These are phyloP conservation scores for Acanthochromis polyacanthus DNA, from an alignment of 2,113 vertebrate genomes.

Conservation along the genomic window DNA sequence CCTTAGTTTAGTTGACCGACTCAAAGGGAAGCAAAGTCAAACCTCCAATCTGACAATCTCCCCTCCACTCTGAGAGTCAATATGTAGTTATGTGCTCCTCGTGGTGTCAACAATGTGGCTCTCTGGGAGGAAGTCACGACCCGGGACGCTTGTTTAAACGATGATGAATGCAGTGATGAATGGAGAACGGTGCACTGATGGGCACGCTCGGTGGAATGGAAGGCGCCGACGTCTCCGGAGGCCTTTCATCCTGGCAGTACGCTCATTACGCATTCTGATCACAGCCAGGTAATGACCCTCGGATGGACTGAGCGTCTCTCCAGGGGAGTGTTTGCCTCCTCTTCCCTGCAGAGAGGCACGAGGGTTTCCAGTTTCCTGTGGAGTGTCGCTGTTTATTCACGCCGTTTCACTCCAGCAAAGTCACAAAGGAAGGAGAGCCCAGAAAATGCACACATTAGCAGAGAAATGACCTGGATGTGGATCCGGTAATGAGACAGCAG, in stretches of 20 bases:
- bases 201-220: slow-evolving; percentile 28
- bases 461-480: not conserved
- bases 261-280: slow-evolving; percentile 71
- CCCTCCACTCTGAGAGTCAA: slow-evolving; percentile 56
- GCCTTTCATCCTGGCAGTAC: slow-evolving; percentile 58
- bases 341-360: slow-evolving; percentile 33
- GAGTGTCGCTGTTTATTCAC: slow-evolving; percentile 63
- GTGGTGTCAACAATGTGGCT: slow-evolving; percentile 56
- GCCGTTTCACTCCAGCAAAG: slow-evolving; percentile 37
- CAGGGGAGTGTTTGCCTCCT: slow-evolving; percentile 6
- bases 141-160: slow-evolving; percentile 61
- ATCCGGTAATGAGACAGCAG: slow-evolving; percentile 13
- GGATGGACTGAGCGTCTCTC: slow-evolving; percentile 62
- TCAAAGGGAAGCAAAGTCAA: slow-evolving; percentile 57
- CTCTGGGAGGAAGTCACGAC: slow-evolving; percentile 51
- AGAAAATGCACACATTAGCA: not conserved
- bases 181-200: slow-evolving; percentile 43
- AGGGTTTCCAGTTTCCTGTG: slow-evolving; percentile 43
- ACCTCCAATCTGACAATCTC: slow-evolving; percentile 45
- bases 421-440: slow-evolving; percentile 1
- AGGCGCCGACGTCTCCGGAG: slow-evolving; percentile 47
- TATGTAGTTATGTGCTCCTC: slow-evolving; percentile 69
- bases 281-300: slow-evolving; percentile 71
- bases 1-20: slow-evolving; percentile 50
- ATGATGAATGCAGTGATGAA: slow-evolving; percentile 62